Evolutionary conservation across 2,797 vertebrate species (phyloP), one percentile per base, ranked within the genome.

Genomic region (Epinephelus coioides): DNA sequence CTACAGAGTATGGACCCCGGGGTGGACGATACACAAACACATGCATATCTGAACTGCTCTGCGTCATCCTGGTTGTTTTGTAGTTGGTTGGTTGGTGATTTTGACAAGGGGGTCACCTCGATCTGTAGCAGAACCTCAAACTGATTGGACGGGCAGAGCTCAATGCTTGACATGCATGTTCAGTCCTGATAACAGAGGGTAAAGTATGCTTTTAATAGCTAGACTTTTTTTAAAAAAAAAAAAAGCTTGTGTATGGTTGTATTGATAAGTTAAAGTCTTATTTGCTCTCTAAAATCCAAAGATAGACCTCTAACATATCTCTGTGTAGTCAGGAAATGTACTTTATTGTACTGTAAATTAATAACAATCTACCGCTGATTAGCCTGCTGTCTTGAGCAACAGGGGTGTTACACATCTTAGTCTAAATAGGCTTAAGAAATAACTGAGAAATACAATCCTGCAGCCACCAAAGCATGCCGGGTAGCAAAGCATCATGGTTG

Each of bases 61-160:
- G 2, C 59, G 51, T 82, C 53, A 78, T 80, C 73, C 62, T 63
- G 63, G 54, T 68, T 69, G 51, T 57, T 70, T 34, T 30, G 34
- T 34, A 34, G 34, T 38, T 38, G 6, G 38, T 7, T 38, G 9
- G 38, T 7, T 6, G 68, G n/a, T 64, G 66, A 70, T 73, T 77
- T 60, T 61, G 30, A 68, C 71, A 81, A 69, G 70, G 67, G 63
- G 67, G 71, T 84, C 47, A 13, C 85, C 83, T 90, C 87, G 85
- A 86, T 97, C 96, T 97, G 97, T 98, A 97, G 98, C 97, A 99
- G 97, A 97, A 99, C 95, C 97, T 98, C 97, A 98, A 97, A 96
- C 92, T 94, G 91, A 94, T 94, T 95, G 95, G 96, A 96, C 93
- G 95, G 94, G 96, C 96, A 96, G 96, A 97, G 96, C 96, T 97